Evolutionary conservation across 1,140 invertebrate genomes (phyloP).

Genomic region (Dreissena polymorpha): DNA sequence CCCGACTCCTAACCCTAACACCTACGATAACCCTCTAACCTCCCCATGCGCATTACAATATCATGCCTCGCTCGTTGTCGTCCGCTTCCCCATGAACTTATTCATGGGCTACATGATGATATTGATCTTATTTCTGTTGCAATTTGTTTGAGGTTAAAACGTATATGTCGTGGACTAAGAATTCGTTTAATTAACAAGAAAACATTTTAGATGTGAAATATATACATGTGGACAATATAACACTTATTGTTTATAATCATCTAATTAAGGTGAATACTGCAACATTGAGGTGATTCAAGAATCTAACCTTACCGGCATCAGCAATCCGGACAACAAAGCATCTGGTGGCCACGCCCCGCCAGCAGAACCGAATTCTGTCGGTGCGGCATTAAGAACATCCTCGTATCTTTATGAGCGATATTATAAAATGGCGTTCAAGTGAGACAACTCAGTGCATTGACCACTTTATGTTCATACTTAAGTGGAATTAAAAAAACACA

Average conservation of each 20-base stretch:
- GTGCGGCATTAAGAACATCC: conserved; percentile 23
- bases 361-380: neutral
- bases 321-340: neutral
- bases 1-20: too few species aligned
- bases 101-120: too few species aligned
- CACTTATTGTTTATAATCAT: neutral
- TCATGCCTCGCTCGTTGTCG: too few species aligned
- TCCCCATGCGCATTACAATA: too few species aligned
- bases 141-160: too few species aligned
- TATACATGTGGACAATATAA: neutral
- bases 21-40: too few species aligned
- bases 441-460: too few species aligned
- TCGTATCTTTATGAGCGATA: conserved; percentile 12
- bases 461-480: too few species aligned
- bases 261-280: conserved; percentile 2
- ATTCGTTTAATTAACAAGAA: neutral
- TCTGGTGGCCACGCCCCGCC: neutral
- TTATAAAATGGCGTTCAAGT: conserved; percentile 30
- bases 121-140: too few species aligned
- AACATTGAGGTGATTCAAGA: conserved; percentile 17
- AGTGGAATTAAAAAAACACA: too few species aligned
- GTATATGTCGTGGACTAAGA: neutral
- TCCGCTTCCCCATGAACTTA: too few species aligned
- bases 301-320: neutral
- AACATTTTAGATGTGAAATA: neutral